Percentiles rank a stretch among this genome's conserved stretches.
These are phyloP conservation scores for Macropis europaea DNA, from an alignment of 2,888 invertebrate species.

Conservation along the genomic window DNA sequence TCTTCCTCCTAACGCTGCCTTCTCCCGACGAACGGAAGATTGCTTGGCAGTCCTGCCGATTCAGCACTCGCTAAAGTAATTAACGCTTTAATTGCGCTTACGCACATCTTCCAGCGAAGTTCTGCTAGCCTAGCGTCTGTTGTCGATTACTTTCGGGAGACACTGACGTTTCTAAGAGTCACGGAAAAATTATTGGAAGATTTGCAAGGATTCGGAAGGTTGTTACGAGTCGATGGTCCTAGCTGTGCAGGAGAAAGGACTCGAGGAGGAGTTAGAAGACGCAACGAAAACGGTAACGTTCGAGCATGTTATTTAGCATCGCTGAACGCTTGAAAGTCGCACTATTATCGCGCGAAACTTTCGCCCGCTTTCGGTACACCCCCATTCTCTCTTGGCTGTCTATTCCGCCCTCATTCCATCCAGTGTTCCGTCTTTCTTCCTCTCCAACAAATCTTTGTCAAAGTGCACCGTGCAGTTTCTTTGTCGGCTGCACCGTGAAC, in stretches of 20 bases:
- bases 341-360: slow-evolving; percentile 55
- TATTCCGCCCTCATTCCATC: not conserved
- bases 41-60: not conserved
- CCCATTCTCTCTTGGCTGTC: slow-evolving; percentile 18
- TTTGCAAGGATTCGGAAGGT: no score
- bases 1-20: not conserved
- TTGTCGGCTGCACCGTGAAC: slow-evolving; percentile 50
- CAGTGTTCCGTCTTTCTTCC: not conserved
- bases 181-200: no score
- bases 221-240: not conserved
- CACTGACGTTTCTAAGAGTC: slow-evolving; percentile 2
- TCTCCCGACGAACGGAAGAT: not conserved
- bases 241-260: not conserved
- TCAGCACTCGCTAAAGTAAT: slow-evolving; percentile 29
- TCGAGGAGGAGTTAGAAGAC: not conserved
- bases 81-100: slow-evolving; percentile 38
- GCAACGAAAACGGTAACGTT: slow-evolving; percentile 8
- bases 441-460: slow-evolving; percentile 51
- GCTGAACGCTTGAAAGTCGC: slow-evolving; percentile 40
- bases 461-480: slow-evolving; percentile 49
- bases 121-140: slow-evolving; percentile 15
- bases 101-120: slow-evolving; percentile 19
- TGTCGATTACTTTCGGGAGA: not conserved
- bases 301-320: slow-evolving; percentile 50
- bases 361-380: slow-evolving; percentile 40